Conservation (phyloP, 2,797 vertebrate species). For the Sandelia bainsii region DNA sequence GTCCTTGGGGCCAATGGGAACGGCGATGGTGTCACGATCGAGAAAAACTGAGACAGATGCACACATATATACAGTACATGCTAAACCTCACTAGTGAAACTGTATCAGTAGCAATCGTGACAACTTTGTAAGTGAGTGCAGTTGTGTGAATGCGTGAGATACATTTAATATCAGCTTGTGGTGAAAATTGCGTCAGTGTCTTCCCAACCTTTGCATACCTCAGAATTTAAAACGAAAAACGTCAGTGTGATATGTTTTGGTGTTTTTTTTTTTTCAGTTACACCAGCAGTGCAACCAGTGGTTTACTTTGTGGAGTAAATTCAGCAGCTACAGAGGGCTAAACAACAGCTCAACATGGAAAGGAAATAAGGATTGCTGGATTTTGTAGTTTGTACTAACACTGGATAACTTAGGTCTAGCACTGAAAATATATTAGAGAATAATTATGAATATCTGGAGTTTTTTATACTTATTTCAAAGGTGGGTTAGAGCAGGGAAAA, state of each 20-base stretch:
- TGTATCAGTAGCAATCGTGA: conserved; percentile 16
- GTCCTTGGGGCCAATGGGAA: conserved; percentile 47
- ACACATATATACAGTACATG: conserved; percentile 32
- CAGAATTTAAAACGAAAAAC: conserved; percentile 52
- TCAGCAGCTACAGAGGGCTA: conserved; percentile 38
- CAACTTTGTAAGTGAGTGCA: conserved; percentile 42
- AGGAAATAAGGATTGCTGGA: conserved; percentile 52
- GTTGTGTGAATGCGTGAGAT: conserved; percentile 46
- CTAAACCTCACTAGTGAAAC: conserved; percentile 55
- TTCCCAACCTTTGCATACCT: conserved; percentile 74
- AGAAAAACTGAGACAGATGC: conserved; percentile 75
- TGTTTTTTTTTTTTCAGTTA: conserved; percentile 52
- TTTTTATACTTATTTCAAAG: conserved; percentile 52
- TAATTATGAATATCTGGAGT: conserved; percentile 7
- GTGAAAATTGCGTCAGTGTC: conserved; percentile 61
- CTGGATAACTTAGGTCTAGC: conserved; percentile 53
- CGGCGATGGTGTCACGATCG: conserved; percentile 30
- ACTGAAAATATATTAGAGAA: conserved; percentile 22
- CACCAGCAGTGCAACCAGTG: conserved; percentile 66
- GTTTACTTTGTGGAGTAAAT: conserved; percentile 44
- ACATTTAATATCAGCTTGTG: conserved; percentile 51
- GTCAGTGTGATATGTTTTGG: conserved; percentile 41
- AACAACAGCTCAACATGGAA: conserved; percentile 19
- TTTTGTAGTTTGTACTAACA: conserved; percentile 63
- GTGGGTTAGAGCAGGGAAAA: conserved; percentile 41